Evolutionary conservation across 2,113 vertebrate genomes (phyloP), one percentile per base, ranked within the genome.

Genomic region (Hippocampus guttulatus): DNA sequence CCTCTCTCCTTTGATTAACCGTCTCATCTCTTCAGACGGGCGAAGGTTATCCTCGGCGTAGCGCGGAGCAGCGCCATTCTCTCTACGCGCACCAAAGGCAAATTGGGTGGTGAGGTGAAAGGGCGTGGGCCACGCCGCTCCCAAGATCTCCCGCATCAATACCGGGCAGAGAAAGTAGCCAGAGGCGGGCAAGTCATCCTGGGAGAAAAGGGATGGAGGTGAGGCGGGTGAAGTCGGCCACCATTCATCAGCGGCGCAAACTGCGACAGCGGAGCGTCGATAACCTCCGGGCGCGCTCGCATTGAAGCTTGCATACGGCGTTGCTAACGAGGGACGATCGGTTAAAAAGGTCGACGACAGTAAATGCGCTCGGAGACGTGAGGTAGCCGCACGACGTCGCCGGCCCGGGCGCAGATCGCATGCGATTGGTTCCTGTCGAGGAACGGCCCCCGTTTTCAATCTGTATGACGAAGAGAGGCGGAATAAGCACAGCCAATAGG

Each of bases 161-260:
- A 84, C 71, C 67, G 57, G 67, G 67, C 33, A 61, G 23, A 77
- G 78, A 74, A 83, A 58, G 66, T 54, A 75, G 74, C 77, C 73
- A 57, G 54, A 69, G 75, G 84, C 81, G 60, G 78, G 27, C n/a
- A 68, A 78, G 69, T 70, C 49, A 75, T 77, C 73, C 69, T 47
- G 75, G 69, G 69, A 64, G 73, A 30, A 41, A 52, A 71, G 38
- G 72, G 20, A 45, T 8, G 75, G 76, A 20, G 27, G 30, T 2
- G 16, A 27, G 58, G 14, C 16, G 8, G 58, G 55, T 62, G 63
- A 75, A 60, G 60, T 18, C 38, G 40, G 64, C 74, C 64, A 16
- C 79, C 82, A 85, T 88, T 88, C 78, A 90, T 89, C 89, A 87
- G 77, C 75, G 74, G 71, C 71, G 72, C 71, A 60, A 69, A 75